Base-by-base conservation (phyloP, 2,797 vertebrate genomes). In the Poecilia gillii region DNA sequence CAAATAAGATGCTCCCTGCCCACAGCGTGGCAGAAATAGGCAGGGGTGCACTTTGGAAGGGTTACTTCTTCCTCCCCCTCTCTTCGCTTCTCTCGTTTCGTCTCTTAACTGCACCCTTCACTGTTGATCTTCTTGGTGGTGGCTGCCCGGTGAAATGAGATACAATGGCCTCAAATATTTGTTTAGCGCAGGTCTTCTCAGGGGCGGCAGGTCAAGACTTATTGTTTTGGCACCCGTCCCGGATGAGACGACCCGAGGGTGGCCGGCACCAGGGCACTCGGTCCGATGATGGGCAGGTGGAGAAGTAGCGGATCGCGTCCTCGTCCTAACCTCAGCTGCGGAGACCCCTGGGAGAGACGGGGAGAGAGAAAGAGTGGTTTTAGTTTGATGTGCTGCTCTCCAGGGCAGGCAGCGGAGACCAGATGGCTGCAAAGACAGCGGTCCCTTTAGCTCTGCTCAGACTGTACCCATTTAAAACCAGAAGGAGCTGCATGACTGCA, bases 1-100 rank as follows among this genome's bases (percentile, higher is more conserved):
- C 85, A 95, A 96, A 96, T 94, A 92, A 95, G 94, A 96, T 74
- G 88, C 92, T 95, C 88, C 90, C 93, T 93, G 89, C 92, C 95
- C 95, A 93, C 96, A 96, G 84, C 45, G 84, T 76, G 81, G 89
- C 93, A 94, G 88, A 96, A 96, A 96, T 95, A 96, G 94, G 78
- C 72, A 82, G 84, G 93, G 82, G 85, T 91, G 91, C 88, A 85
- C 92, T 94, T 93, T 91, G 87, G 92, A 94, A 90, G 86, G 87
- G 89, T 85, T 85, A 85, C 84, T 91, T 87, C 87, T 93, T 91
- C 86, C 85, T 78, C 90, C 89, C 89, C 86, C 88, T 53, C 89
- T 72, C 89, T 89, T 91, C 87, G 6, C 80, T 86, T 83, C 79
- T 82, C 77, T 87, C 74, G 88, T 64, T 89, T 79, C 84, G 75